These are phyloP conservation scores for Chrysina gloriosa DNA, from an alignment of 2,888 invertebrate species.

Conservation along the genomic window DNA sequence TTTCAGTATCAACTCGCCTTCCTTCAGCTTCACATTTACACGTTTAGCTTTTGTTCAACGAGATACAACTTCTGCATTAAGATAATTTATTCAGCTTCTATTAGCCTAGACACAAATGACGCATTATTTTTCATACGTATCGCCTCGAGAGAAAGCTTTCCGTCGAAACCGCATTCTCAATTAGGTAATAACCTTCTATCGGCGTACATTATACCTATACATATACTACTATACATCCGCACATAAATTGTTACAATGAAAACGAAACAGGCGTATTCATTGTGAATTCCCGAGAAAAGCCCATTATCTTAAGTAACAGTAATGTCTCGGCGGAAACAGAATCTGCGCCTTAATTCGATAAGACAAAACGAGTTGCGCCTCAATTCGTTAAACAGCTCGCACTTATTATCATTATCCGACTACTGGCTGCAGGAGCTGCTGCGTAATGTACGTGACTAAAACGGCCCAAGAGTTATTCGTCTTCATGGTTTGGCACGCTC, in stretches of 20 bases:
- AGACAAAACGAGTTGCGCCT: conserved; percentile 48
- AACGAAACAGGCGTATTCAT: conserved; percentile 31
- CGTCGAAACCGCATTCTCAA: conserved; percentile 18
- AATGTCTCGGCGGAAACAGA: conserved; percentile 46
- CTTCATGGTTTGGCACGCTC: conserved; percentile 34
- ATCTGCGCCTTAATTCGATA: conserved; percentile 50
- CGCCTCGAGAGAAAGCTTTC: background rate
- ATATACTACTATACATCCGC: too few relatives aligned
- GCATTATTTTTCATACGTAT: conserved; percentile 1
- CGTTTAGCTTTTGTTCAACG: too few relatives aligned
- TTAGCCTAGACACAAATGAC: too few relatives aligned
- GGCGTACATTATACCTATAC: conserved; percentile 17
- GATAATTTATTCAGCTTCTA: too few relatives aligned
- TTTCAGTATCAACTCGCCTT: too few relatives aligned
- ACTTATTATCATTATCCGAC: conserved; percentile 27
- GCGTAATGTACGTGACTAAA: conserved; percentile 21
- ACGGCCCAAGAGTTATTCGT: background rate
- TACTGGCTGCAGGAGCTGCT: conserved; percentile 11
- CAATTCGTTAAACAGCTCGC: conserved; percentile 44
- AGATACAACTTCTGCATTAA: too few relatives aligned
- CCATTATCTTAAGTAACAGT: conserved; percentile 50
- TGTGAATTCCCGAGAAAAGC: conserved; percentile 41
- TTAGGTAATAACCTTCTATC: conserved; percentile 32
- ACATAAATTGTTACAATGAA: conserved; percentile 32
- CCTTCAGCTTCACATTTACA: too few relatives aligned